Conservation (phyloP, 2,888 invertebrate species). For the Xestia xanthographa region DNA sequence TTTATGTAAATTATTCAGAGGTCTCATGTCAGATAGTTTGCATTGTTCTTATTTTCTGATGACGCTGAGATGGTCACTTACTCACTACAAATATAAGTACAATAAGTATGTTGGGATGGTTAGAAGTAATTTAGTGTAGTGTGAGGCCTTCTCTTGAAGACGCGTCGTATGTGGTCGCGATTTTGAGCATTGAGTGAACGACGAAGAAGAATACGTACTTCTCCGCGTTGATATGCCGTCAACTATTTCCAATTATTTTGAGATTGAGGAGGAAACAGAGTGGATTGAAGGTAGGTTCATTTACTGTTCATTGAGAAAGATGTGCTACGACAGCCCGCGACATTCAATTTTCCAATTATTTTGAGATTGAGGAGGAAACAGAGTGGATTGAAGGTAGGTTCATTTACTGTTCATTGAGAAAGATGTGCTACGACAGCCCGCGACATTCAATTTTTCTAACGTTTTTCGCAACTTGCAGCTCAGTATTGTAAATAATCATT, state of each 20-base stretch:
- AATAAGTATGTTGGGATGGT: not conserved
- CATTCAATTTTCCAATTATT: too few species aligned
- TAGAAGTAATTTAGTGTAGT: not conserved
- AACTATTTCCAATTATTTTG: not conserved
- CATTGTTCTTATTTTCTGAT: not conserved
- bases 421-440: not conserved
- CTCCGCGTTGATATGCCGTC: conserved; percentile 5
- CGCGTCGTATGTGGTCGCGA: not conserved
- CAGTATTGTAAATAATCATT: not conserved
- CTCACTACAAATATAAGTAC: not conserved
- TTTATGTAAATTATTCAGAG: not conserved
- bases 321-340: not conserved
- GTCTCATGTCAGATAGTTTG: not conserved
- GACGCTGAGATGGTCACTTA: not conserved
- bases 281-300: conserved; percentile 28
- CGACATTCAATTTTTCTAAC: not conserved
- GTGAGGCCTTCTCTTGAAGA: not conserved
- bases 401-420: not conserved
- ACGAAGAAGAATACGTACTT: not conserved
- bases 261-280: conserved; percentile 5
- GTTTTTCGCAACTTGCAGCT: not conserved
- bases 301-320: not conserved
- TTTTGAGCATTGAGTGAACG: not conserved
- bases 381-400: conserved; percentile 35
- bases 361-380: conserved; percentile 4